Evolutionary conservation across 2,113 vertebrate genomes (phyloP).

Genomic region (Mastomys natalensis): DNA sequence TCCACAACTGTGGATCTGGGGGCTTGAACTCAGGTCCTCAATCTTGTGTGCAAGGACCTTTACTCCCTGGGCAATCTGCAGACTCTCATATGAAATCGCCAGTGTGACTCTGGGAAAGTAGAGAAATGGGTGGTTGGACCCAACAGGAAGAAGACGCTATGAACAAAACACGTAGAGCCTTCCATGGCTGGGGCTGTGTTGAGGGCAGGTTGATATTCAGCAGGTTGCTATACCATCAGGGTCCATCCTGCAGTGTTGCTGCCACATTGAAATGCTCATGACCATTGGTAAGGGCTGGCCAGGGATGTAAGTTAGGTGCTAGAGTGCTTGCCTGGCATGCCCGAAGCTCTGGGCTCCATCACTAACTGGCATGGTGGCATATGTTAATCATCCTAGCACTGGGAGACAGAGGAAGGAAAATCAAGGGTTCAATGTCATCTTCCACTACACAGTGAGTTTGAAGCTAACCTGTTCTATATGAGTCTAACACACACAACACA

Average conservation of each 20-base stretch:
- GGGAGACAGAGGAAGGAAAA: background rate
- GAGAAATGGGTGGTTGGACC: background rate
- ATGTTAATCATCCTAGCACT: background rate
- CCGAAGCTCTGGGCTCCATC: background rate
- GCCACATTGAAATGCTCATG: background rate
- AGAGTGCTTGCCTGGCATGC: background rate
- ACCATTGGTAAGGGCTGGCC: background rate
- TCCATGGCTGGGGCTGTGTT: background rate
- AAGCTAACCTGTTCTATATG: background rate
- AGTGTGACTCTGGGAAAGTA: background rate
- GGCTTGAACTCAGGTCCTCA: background rate
- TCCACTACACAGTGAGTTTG: background rate
- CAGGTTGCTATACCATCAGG: background rate
- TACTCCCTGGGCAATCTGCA: background rate
- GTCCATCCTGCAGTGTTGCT: background rate
- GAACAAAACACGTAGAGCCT: background rate
- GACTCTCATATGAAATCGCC: background rate
- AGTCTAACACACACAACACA: background rate
- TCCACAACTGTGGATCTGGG: background rate
- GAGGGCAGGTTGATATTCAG: background rate
- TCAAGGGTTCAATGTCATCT: background rate
- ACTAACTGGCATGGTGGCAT: background rate
- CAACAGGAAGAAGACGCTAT: background rate
- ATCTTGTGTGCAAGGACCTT: background rate
- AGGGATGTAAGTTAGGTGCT: no score